Evolutionary conservation across 37 sponge, comb jelly and placozoan genomes (phyloP).

Genomic region (Amphimedon queenslandica): DNA sequence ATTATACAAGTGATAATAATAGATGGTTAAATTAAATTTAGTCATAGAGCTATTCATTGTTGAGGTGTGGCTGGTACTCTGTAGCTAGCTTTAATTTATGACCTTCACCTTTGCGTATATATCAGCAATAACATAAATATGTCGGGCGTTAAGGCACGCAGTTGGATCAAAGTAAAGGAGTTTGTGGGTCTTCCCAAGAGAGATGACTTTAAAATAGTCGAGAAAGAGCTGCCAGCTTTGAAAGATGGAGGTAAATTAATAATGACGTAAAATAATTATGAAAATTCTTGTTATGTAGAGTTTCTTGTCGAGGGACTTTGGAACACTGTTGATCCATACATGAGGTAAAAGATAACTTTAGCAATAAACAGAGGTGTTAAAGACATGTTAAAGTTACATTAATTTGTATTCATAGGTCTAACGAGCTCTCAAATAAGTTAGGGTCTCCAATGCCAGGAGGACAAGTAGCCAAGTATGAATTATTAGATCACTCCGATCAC

Average conservation of each 20-base stretch:
- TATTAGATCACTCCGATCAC: no score
- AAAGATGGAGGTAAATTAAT: constrained; percentile 68
- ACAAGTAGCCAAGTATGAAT: constrained; percentile 75
- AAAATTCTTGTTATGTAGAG: constrained; percentile 26
- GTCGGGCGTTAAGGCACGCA: no score
- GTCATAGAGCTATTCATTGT: no score
- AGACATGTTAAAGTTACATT: not conserved
- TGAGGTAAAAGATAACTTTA: constrained; percentile 86
- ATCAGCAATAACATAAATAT: no score
- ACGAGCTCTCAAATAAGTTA: not conserved
- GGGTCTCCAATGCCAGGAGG: constrained; percentile 71
- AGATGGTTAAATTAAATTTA: no score
- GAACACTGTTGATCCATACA: constrained; percentile 90
- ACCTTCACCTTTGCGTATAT: no score
- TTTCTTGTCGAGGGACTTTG: constrained; percentile 65
- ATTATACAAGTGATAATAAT: no score
- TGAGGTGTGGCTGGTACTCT: no score
- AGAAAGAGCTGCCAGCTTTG: constrained; percentile 71
- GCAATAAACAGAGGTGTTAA: no score
- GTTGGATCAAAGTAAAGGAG: constrained; percentile 42
- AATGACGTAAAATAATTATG: not conserved
- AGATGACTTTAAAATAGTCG: constrained; percentile 63
- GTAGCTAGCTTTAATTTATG: no score
- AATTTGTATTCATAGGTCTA: not conserved
- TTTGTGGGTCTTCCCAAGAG: constrained; percentile 69